phyloP scores from a whole-genome alignment of 2,113 vertebrate species.

The Limnothrissa miodon region DNA sequence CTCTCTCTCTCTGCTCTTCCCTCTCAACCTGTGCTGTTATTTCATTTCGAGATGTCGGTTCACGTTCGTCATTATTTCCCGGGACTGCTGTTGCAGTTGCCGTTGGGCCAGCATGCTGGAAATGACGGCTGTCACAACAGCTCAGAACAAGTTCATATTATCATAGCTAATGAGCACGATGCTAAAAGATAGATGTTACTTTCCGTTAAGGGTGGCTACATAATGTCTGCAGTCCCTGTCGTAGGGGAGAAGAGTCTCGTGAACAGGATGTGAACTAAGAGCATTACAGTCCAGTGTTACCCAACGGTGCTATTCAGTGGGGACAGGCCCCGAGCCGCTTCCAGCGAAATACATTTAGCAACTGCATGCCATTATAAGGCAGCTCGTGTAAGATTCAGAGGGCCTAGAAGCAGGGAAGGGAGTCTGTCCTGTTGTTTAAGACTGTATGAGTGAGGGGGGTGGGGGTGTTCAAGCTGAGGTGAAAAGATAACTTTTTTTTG shows the following conservation, averaged over 20 bases:
- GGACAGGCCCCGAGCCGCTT: not conserved
- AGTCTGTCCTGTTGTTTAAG: not conserved
- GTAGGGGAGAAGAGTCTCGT: not conserved
- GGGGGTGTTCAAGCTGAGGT: not conserved
- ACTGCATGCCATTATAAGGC: conserved; percentile 6
- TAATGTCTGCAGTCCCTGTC: not conserved
- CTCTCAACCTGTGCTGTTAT: not conserved
- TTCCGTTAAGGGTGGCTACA: not conserved
- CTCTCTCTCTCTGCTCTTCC: not conserved
- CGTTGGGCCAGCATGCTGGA: not conserved
- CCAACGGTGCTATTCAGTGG: not conserved
- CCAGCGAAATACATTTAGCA: conserved; percentile 7
- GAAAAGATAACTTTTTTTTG: not conserved
- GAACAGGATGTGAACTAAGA: not conserved
- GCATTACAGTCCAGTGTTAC: not conserved
- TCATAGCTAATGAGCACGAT: not conserved
- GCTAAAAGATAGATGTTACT: conserved; percentile 8
- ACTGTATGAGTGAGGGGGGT: not conserved
- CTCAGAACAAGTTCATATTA: not conserved
- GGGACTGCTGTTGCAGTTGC: not conserved
- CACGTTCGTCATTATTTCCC: not conserved
- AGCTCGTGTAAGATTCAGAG: conserved; percentile 8
- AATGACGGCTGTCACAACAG: not conserved
- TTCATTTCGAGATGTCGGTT: not conserved
- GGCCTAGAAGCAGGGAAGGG: not conserved